Base-by-base conservation (phyloP, 2,113 vertebrate species). In the Sinocyclocheilus anophthalmus region DNA sequence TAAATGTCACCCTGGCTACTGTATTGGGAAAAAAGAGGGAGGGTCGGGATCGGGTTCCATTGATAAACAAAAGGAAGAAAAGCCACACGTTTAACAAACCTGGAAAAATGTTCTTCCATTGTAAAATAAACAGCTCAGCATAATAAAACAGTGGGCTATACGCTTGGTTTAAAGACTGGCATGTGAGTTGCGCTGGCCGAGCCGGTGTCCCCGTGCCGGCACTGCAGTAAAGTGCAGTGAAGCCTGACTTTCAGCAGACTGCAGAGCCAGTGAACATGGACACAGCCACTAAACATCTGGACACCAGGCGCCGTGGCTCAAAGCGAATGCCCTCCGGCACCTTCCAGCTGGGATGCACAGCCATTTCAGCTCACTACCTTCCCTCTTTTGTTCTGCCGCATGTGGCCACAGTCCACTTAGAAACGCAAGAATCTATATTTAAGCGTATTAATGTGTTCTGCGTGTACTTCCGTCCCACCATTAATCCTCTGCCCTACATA, bases 221-320 rank as follows among this genome's bases (percentile, higher is more conserved):
- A 75, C 82, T 42, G 85, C 63, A 83, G 83, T 89, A 83, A 89
- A 89, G 59, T 65, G 86, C 86, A 87, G 20, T 9, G 79, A 76
- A 79, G 88, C 88, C 84, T 85, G 69, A 63, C 22, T 53, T 84
- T 85, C 70, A 83, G 79, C 63, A 85, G 86, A 76, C 80, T 85
- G 70, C 67, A 70, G 79, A 72, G 45, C 65, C 81, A 72, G 81
- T 48, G 89, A 50, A 30, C 70, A 81, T 20, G 87, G 88, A 81
- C 89, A 86, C 81, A 72, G 81, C 84, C 85, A 87, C 57, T 76
- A 76, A 87, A 92, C 91, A 92, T 93, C 91, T 94, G 93, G 89
- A 83, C 82, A 12, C 84, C 92, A 94, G 92, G 89, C 88, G 39
- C 76, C n/a, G 16, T 18, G 70, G 59, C 85, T 92, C 78, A 57